A percentile compares a stretch with the other conserved stretches of the same genome.
Evolutionary conservation across 1,140 invertebrate species (phyloP).

Genomic region (Rhopalosiphum maidis): DNA sequence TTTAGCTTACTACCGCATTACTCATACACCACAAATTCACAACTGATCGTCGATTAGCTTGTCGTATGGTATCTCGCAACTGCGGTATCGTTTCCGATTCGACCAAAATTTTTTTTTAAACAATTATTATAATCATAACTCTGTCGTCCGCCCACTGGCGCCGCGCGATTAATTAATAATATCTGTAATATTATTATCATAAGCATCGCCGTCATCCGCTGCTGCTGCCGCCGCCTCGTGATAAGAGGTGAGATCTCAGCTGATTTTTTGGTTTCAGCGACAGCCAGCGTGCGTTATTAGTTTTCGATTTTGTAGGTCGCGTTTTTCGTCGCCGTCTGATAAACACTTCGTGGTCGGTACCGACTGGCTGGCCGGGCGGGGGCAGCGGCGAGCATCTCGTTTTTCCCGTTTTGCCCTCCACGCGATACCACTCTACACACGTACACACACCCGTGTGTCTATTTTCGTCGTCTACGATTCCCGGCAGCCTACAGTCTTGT

Average conservation of each 20-base stretch:
- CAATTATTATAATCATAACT: neutral
- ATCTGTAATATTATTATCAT: neutral
- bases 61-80: neutral
- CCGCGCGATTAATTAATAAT: neutral
- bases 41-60: neutral
- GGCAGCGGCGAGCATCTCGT: neutral
- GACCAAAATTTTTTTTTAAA: neutral
- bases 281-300: neutral
- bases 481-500: neutral
- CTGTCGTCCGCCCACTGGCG: neutral
- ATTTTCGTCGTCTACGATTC: neutral
- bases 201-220: neutral
- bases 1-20: neutral
- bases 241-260: slow-evolving; percentile 34
- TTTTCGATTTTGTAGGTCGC: slow-evolving; percentile 5
- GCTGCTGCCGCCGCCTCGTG: neutral
- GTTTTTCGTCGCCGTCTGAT: neutral
- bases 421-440: neutral
- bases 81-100: neutral
- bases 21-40: neutral
- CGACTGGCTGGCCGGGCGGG: neutral
- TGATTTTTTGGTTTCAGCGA: neutral
- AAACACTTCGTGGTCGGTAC: neutral
- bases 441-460: neutral
- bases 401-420: slow-evolving; percentile 38